phyloP scores from a whole-genome alignment of 2,797 vertebrate species.

The Galago senegalensis region DNA sequence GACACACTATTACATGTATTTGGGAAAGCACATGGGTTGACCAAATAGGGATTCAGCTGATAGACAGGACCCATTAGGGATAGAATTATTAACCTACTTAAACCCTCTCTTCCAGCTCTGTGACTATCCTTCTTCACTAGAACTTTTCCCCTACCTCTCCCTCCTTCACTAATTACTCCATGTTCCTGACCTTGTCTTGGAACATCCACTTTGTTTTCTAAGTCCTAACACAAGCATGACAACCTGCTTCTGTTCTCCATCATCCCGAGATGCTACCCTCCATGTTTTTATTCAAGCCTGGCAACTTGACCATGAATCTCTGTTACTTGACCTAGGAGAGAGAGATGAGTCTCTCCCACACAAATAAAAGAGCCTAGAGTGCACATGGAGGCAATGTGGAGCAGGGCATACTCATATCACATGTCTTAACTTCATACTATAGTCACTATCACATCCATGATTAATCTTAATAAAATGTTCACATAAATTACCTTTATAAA shows the following conservation, averaged over 20 bases:
- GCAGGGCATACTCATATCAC: neutral
- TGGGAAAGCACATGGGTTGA: conserved; percentile 15
- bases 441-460: neutral
- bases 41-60: neutral
- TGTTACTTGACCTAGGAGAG: conserved; percentile 22
- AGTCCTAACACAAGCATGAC: conserved; percentile 3
- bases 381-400: conserved; percentile 20
- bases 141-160: neutral
- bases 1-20: neutral
- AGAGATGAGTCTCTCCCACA: neutral
- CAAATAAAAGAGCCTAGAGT: neutral
- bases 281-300: conserved; percentile 1
- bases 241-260: conserved; percentile 21
- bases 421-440: neutral
- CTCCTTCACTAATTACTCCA: neutral
- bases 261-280: neutral
- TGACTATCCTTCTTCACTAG: neutral
- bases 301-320: conserved; percentile 23
- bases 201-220: conserved; percentile 27
- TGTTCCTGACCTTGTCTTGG: conserved; percentile 4
- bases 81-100: conserved; percentile 30
- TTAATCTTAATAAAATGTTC: conserved; percentile 46
- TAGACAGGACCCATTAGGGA: neutral
- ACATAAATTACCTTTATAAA: conserved; percentile 50
- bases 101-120: neutral